Conservation (phyloP, 2,113 vertebrate species). For the Pseudopodoces humilis region DNA sequence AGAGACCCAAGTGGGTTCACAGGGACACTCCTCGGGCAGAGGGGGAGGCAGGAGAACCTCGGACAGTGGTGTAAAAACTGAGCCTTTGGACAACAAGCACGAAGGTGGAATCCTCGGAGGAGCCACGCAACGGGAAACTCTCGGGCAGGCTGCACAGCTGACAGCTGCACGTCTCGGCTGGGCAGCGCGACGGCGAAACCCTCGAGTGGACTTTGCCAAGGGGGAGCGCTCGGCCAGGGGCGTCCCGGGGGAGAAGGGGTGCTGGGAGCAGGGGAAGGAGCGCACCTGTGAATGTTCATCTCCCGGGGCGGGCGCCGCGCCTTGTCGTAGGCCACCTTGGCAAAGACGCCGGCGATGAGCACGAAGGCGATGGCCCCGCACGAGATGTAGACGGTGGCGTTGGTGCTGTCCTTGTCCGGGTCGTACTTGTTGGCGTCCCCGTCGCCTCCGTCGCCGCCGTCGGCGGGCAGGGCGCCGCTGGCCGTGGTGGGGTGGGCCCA, state of each 20-base stretch:
- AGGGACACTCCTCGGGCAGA: background rate
- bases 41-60: rapidly evolving
- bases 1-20: background rate
- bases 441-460: constrained; percentile 72
- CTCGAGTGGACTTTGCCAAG: rapidly evolving
- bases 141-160: background rate
- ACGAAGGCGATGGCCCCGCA: constrained; percentile 96
- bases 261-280: background rate
- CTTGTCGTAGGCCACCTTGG: constrained; percentile 98
- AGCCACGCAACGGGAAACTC: background rate
- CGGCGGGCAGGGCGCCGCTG: constrained; percentile 60
- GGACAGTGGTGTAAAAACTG: background rate
- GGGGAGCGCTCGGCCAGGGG: background rate
- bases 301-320: constrained; percentile 94
- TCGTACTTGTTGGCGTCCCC: constrained; percentile 84
- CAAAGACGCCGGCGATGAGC: constrained; percentile 91
- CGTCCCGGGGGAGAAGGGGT: background rate
- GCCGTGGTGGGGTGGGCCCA: constrained; percentile 86
- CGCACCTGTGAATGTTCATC: constrained; percentile 99
- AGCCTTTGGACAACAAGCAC: background rate
- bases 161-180: too few species aligned
- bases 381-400: constrained; percentile 96
- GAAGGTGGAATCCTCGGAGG: background rate
- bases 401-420: constrained; percentile 94
- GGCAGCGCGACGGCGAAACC: rapidly evolving